Evolutionary conservation across 2,797 vertebrate species (phyloP), one percentile per base, ranked within the genome.

Genomic region (Pteropus rufus): DNA sequence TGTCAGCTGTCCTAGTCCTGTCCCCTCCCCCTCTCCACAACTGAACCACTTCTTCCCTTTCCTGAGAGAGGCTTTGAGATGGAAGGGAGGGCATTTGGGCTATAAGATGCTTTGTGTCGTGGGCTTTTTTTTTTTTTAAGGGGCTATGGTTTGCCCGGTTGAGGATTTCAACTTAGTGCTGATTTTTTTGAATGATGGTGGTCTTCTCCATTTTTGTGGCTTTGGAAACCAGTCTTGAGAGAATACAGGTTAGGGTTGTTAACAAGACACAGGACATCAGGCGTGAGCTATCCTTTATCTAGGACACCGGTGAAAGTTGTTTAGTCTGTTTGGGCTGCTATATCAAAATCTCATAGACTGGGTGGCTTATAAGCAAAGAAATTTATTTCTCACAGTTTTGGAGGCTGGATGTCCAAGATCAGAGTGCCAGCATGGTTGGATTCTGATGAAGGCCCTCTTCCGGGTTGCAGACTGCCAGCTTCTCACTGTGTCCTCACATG

Each of bases 21-120:
- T 82, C 72, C 81, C 94, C 41, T 65, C 87, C 86, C 91, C 85
- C 83, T 60, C 76, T 54, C 58, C 23, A 7, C 67, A 87, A 52
- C 73, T 72, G 94, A 96, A 92, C 75, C 82, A 7, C 76, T 96
- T 82, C 94, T 96, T 96, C 95, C 91, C 80, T 86, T 96, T 97
- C 96, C 93, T 96, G 89, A 96, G 91, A 93, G 91, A 91, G 93
- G 60, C 49, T 82, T 94, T 94, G 79, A 86, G 76, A 79, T 95
- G 62, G 62, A 95, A 80, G 86, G 82, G 92, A 92, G 62, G 26
- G 29, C 64, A 12, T 44, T 93, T 39, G 92, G 67, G 54, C 85
- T 85, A 81, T 60, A 79, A 70, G 93, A 83, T 89, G 75, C 67
- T 96, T 83, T 54, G 11, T 88, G 29, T 70, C 70, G 23, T 39